Evolutionary conservation across 2,888 invertebrate genomes (phyloP).

Genomic region (Apamea anceps): DNA sequence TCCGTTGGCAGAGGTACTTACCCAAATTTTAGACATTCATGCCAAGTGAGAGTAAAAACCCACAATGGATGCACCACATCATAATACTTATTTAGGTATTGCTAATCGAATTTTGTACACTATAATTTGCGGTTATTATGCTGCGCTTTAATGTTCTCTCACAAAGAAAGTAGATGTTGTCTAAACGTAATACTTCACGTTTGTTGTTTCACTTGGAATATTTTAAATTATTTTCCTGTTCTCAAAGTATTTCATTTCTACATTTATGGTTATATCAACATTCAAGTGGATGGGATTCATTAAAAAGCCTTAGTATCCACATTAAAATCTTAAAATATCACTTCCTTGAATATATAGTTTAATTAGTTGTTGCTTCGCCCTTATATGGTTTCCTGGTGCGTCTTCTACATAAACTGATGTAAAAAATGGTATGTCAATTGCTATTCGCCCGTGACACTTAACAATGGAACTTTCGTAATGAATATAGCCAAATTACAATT

Average conservation of each 20-base stretch:
- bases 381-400: conserved; percentile 50
- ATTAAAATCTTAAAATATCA: conserved; percentile 56
- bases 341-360: conserved; percentile 58
- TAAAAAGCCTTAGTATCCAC: conserved; percentile 44
- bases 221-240: conserved; percentile 52
- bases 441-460: conserved; percentile 73
- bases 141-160: conserved; percentile 58
- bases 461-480: conserved; percentile 78
- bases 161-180: conserved; percentile 62
- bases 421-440: conserved; percentile 72
- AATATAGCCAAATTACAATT: conserved; percentile 80
- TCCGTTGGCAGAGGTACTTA: conserved; percentile 16
- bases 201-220: conserved; percentile 47
- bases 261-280: conserved; percentile 34
- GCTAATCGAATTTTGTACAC: conserved; percentile 56
- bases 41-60: conserved; percentile 45
- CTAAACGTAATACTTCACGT: conserved; percentile 41
- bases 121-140: conserved; percentile 64
- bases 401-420: conserved; percentile 59
- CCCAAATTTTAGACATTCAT: conserved; percentile 34
- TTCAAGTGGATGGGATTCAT: conserved; percentile 28
- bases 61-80: conserved; percentile 54
- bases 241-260: conserved; percentile 23
- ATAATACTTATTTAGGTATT: conserved; percentile 48
- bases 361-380: conserved; percentile 55